Evolutionary conservation across 2,888 invertebrate species (phyloP).

Genomic region (Pelosia muscerda): DNA sequence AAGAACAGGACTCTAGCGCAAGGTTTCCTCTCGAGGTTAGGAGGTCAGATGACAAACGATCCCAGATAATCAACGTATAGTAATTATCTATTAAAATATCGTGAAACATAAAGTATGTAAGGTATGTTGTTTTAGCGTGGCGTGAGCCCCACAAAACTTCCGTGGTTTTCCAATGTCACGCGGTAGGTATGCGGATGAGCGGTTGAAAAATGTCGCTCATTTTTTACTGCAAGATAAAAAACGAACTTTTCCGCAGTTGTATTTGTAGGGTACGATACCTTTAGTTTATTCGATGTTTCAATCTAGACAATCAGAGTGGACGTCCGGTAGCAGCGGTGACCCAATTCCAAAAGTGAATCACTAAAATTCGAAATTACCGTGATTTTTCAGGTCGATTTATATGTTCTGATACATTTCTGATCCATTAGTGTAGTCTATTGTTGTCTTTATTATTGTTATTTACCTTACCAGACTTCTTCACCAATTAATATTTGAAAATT

Average conservation of each 20-base stretch:
- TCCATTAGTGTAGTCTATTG: too few relatives aligned
- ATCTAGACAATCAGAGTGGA: not conserved
- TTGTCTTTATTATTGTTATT: too few relatives aligned
- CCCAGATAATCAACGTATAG: too few relatives aligned
- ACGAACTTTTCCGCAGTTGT: not conserved
- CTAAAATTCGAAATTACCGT: not conserved
- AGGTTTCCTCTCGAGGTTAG: too few relatives aligned
- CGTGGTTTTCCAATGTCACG: not conserved
- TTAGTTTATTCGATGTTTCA: not conserved
- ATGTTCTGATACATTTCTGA: too few relatives aligned
- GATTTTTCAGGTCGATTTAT: not conserved
- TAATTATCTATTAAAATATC: not conserved
- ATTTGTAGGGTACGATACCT: conserved; percentile 4
- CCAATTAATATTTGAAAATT: too few relatives aligned
- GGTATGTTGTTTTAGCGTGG: not conserved
- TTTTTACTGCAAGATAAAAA: conserved; percentile 4
- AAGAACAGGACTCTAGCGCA: too few relatives aligned
- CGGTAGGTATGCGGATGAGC: conserved; percentile 2
- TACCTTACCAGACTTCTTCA: too few relatives aligned
- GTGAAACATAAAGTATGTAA: not conserved
- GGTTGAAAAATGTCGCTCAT: not conserved
- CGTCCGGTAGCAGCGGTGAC: not conserved
- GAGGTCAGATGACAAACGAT: too few relatives aligned
- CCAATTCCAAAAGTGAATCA: not conserved
- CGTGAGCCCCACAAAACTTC: not conserved